Evolutionary conservation across 2,113 vertebrate species (phyloP), one percentile per base, ranked within the genome.

Genomic region (Carassius carassius): DNA sequence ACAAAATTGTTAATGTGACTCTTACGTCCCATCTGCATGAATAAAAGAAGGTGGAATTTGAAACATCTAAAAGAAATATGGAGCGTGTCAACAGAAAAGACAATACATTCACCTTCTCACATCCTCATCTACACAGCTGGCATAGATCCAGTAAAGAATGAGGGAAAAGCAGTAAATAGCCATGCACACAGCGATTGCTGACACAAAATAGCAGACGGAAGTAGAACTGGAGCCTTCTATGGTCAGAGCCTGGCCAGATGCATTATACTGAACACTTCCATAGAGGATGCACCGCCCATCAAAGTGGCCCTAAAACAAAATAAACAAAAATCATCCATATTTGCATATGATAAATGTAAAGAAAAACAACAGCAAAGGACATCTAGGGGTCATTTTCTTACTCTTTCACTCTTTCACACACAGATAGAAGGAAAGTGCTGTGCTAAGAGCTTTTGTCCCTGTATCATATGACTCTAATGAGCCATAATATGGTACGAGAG

Each of bases 131-230:
- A 94, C 84, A 90, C 92, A 96, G 92, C 92, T 91, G 62, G 88
- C 32, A 90, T 95, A 96, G 54, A 94, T 67, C 93, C 94, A 94
- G 91, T 93, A 95, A 41, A 97, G 89, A 3, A 96, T 92, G 12
- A 93, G 79, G 0, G 94, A 93, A 88, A 97, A 95, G 62, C 95
- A 95, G 87, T 94, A 93, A 87, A 97, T 91, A 0, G 96, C 95
- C 62, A 95, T 91, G 35, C 93, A 74, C 29, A 95, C 84, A 0
- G 95, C 95, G 62, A 94, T 84, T 67, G 92, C 90, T 0, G 95
- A 93, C 73, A 96, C 92, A 41, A 97, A 97, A 76, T 95, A 93
- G 76, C 96, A 97, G 60, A 96, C 88, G 0, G 96, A 96, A 0
- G 91, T 0, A 12, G 91, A 82, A 19, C 94, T 94, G 89, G 92